Evolutionary conservation across 2,888 invertebrate genomes (phyloP).

Genomic region (Pachycephus smyrnensis): DNA sequence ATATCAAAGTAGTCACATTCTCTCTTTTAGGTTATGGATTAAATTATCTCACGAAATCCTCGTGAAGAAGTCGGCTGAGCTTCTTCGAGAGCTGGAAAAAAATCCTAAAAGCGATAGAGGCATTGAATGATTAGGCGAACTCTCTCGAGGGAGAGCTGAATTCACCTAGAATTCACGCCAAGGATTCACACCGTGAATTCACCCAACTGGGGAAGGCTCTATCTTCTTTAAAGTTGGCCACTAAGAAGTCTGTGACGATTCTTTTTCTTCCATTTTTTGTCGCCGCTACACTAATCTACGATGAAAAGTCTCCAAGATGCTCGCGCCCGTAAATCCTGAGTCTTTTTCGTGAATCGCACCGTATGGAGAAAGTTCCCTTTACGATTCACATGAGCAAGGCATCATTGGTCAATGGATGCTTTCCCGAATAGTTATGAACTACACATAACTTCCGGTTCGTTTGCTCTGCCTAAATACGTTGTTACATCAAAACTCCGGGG

Average conservation of each 20-base stretch:
- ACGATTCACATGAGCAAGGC: background rate
- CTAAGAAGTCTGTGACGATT: background rate
- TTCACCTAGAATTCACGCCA: background rate
- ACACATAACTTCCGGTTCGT: background rate
- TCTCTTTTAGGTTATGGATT: background rate
- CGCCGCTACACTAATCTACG: background rate
- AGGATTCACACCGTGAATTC: background rate
- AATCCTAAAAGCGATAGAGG: background rate
- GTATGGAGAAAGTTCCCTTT: background rate
- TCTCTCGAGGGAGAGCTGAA: background rate
- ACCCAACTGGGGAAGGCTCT: background rate
- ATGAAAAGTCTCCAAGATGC: background rate
- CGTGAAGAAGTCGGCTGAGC: background rate
- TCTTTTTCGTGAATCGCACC: background rate
- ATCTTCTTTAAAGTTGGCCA: background rate
- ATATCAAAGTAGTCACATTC: background rate
- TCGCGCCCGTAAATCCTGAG: background rate
- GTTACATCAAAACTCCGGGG: background rate
- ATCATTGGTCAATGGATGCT: background rate
- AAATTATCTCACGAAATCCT: background rate
- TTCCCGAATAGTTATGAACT: background rate
- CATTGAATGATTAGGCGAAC: background rate
- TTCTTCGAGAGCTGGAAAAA: background rate
- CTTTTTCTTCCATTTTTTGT: background rate
- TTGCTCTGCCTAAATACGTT: background rate